Base-by-base conservation (phyloP, 2,797 vertebrate genomes). In the Onychomys arenicola region DNA sequence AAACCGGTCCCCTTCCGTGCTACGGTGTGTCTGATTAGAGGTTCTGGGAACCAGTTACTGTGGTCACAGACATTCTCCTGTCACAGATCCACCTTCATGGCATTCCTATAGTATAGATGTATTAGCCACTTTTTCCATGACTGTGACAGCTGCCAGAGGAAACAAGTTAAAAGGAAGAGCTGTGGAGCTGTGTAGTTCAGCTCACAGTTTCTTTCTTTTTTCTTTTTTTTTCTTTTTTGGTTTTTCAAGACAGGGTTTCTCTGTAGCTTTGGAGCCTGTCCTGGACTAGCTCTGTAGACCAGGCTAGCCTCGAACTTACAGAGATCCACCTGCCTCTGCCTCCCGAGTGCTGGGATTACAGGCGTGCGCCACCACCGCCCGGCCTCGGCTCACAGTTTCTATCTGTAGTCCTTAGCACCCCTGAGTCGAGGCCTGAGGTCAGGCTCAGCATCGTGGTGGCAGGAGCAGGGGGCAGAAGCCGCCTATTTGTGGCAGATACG, bases 61-160 rank as follows among this genome's bases (percentile, higher is more conserved):
- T 55, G 25, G 46, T 46, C 59, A 8, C 52, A 40, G 43, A 27
- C 75, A 10, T 52, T 37, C 65, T 75, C 67, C 57, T 40, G 71
- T 83, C 69, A 37, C 16, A 29, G 6, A 4, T 25, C 75, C 0
- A 0, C 69, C 78, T 29, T 32, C 10, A 0, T 6, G 6, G 55
- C 23, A 0, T 6, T 27, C 52, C n/a, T 43, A 0, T 21, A 3
- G 23, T 6, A 1, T 14, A 3, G 1, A 27, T 11, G 25, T n/a
- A 3, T 52, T 23, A n/a, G 65, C 55, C 75, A 52, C 61, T 65
- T 65, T 65, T 65, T 80, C 75, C 89, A 19, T 52, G 25, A 3
- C 75, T 67, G 34, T 49, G 57, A 65, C 73, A 37, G 34, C n/a
- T 89, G 32, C 29, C 40, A 49, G 5, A 65, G 73, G 25, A 77